Conservation (phyloP, 2,888 invertebrate species). For the Neuroscelio doddi region DNA sequence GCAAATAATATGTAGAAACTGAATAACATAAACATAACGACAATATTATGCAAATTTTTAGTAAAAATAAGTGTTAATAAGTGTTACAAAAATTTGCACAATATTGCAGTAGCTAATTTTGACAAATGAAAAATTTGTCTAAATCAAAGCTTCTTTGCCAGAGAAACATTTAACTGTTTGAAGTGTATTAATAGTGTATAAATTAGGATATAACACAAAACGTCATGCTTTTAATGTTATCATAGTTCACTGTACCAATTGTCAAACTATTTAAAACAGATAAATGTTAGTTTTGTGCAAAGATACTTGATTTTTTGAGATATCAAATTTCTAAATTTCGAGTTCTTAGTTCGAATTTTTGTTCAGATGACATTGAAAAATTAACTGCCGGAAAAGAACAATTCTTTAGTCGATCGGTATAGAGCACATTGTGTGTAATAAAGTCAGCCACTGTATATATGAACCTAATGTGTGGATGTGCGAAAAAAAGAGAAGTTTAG, state of each 20-base stretch:
- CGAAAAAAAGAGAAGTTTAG: conserved; percentile 32
- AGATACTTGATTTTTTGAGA: not conserved
- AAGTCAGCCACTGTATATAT: conserved; percentile 46
- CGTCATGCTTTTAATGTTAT: not conserved
- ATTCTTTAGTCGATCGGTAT: conserved; percentile 40
- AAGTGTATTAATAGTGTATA: conserved; percentile 1
- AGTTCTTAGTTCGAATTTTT: conserved; percentile 2
- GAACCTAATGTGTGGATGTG: conserved; percentile 40
- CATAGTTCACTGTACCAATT: conserved; percentile 2
- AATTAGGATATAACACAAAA: not conserved
- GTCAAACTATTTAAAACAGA: not conserved
- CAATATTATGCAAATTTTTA: too few relatives aligned
- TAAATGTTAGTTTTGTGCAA: not conserved
- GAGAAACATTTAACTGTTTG: not conserved
- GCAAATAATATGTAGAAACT: too few relatives aligned
- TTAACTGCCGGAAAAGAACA: conserved; percentile 31
- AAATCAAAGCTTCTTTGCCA: not conserved
- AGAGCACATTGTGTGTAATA: conserved; percentile 45
- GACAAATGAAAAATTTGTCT: not conserved
- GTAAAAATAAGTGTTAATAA: too few relatives aligned
- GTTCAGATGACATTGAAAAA: conserved; percentile 14
- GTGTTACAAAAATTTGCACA: too few relatives aligned
- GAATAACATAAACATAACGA: too few relatives aligned
- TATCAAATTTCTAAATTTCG: not conserved
- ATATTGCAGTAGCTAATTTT: not conserved